Conservation (phyloP, 1,140 invertebrate genomes). For the Galleria mellonella region DNA sequence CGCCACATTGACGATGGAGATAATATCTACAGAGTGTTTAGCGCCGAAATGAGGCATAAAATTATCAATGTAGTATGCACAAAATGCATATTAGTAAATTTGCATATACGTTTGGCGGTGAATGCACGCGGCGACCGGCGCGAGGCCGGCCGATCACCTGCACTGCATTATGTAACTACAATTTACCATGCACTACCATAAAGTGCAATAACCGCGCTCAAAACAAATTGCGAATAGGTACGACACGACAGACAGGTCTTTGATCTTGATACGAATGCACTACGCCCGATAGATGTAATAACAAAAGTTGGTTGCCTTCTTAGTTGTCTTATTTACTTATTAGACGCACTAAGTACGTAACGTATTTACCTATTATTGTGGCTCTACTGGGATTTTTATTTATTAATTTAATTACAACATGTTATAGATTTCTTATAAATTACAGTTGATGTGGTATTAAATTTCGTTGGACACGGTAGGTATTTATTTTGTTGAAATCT, state of each 20-base stretch:
- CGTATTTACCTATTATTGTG: no score
- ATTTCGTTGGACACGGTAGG: no score
- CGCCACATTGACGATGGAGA: conserved; percentile 7
- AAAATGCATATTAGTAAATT: conserved; percentile 37
- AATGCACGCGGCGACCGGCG: conserved; percentile 49
- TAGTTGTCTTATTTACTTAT: no score
- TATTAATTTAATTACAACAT: no score
- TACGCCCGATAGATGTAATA: conserved; percentile 8
- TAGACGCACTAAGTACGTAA: no score
- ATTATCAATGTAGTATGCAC: no score
- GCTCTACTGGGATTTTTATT: no score
- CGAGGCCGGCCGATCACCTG: conserved; percentile 68
- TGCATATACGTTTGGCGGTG: conserved; percentile 55
- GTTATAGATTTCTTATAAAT: no score
- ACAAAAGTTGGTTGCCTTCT: no score
- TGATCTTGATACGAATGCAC: conserved; percentile 40
- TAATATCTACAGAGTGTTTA: conserved; percentile 10
- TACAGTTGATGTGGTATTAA: no score
- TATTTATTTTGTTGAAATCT: no score
- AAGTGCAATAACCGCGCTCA: conserved; percentile 43
- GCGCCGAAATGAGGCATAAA: conserved; percentile 10
- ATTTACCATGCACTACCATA: conserved; percentile 31
- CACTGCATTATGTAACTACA: conserved; percentile 49
- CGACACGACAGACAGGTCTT: conserved; percentile 33
- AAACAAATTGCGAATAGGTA: conserved; percentile 36